Evolutionary conservation across 64 coral and sea anemone species (phyloP).

Genomic region (Platygyra sinensis): DNA sequence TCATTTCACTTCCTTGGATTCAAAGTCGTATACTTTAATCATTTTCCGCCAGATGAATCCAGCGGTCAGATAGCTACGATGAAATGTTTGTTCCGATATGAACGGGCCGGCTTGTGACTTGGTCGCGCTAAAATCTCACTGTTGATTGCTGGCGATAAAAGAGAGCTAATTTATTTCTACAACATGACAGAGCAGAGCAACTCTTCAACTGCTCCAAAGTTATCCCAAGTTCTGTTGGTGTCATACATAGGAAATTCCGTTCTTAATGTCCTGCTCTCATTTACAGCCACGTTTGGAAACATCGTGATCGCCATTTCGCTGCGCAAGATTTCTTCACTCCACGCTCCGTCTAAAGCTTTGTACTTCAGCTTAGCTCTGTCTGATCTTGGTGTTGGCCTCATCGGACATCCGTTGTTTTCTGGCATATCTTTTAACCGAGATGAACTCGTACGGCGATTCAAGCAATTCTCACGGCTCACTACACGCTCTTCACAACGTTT

Average conservation of each 20-base stretch:
- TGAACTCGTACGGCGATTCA: neutral
- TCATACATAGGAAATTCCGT: neutral
- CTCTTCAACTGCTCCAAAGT: neutral
- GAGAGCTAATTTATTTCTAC: neutral
- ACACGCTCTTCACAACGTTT: neutral
- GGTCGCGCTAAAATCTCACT: neutral
- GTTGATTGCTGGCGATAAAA: neutral
- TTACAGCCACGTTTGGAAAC: neutral
- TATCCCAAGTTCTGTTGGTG: neutral
- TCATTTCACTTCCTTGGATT: too few species aligned
- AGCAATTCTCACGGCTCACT: neutral
- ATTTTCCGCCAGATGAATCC: too few species aligned
- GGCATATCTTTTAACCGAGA: neutral
- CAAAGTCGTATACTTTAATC: too few species aligned
- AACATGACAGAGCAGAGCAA: neutral
- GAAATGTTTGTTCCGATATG: too few species aligned
- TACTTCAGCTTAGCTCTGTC: neutral
- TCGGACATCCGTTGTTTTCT: neutral
- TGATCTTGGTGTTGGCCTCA: neutral
- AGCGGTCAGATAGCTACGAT: too few species aligned
- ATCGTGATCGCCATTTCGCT: neutral
- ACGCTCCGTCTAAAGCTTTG: constrained; percentile 6
- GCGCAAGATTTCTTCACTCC: neutral
- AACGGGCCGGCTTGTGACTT: too few species aligned
- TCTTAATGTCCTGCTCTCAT: neutral